Evolutionary conservation across 1,140 invertebrate genomes (phyloP).

Genomic region (Myzus persicae): DNA sequence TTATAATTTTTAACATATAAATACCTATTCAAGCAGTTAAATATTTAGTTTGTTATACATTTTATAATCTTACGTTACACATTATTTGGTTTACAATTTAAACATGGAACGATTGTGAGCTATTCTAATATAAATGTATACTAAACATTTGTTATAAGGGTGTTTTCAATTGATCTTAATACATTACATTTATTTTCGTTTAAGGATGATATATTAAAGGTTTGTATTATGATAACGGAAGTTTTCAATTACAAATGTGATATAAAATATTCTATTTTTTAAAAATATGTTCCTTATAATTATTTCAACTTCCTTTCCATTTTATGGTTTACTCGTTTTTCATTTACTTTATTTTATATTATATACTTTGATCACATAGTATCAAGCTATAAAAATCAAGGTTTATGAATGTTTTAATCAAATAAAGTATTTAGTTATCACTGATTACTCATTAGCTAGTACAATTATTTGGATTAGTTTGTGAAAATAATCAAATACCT

Average conservation of each 20-base stretch:
- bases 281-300: neutral
- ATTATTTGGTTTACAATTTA: neutral
- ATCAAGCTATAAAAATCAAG: neutral
- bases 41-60: neutral
- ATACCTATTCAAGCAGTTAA: neutral
- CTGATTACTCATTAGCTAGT: neutral
- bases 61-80: neutral
- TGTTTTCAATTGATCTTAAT: slow-evolving; percentile 43
- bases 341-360: neutral
- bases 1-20: neutral
- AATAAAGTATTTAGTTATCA: too few relatives aligned
- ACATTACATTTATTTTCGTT: slow-evolving; percentile 30
- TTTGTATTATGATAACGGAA: neutral
- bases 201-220: slow-evolving; percentile 7
- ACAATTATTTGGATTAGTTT: neutral
- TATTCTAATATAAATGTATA: neutral
- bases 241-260: slow-evolving; percentile 9
- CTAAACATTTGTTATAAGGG: neutral
- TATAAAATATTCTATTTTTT: neutral
- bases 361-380: neutral
- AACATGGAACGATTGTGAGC: neutral
- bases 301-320: neutral
- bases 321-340: neutral
- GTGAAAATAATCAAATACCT: neutral
- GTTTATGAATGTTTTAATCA: neutral